A percentile compares a stretch with the other conserved stretches of the same genome.
Conservation (phyloP, 2,888 invertebrate genomes). For the Lypha dubia region DNA sequence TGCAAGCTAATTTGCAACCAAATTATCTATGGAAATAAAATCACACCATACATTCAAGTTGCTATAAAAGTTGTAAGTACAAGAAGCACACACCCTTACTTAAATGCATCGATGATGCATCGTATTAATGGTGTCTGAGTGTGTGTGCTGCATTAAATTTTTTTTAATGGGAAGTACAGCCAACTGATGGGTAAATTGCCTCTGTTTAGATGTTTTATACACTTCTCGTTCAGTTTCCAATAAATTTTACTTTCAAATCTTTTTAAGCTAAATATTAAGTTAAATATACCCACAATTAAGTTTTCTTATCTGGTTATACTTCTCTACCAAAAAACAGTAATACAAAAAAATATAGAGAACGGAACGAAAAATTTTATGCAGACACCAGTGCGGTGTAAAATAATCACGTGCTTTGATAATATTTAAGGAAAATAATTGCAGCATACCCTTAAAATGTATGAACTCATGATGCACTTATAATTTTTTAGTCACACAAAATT, state of each 20-base stretch:
- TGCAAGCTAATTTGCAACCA: constrained; percentile 54
- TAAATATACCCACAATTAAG: background rate
- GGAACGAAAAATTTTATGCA: background rate
- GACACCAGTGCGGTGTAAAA: background rate
- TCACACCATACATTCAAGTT: constrained; percentile 9
- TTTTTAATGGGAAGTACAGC: background rate
- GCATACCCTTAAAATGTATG: background rate
- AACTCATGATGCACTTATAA: background rate
- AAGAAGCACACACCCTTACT: background rate
- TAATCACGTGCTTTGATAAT: background rate
- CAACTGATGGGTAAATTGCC: background rate
- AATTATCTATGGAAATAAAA: constrained; percentile 37
- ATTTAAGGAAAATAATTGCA: background rate
- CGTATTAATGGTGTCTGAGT: background rate
- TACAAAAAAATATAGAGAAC: background rate
- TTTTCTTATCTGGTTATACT: background rate
- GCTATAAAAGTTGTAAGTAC: no score
- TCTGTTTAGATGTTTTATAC: no score
- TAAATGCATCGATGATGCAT: background rate
- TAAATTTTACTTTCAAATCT: background rate
- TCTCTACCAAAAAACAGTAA: background rate
- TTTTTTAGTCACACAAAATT: no score
- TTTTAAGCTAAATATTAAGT: background rate
- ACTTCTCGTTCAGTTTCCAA: background rate
- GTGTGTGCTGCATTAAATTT: background rate